Evolutionary conservation across 1,140 invertebrate species (phyloP).

Genomic region (Drosophila ogumai): DNA sequence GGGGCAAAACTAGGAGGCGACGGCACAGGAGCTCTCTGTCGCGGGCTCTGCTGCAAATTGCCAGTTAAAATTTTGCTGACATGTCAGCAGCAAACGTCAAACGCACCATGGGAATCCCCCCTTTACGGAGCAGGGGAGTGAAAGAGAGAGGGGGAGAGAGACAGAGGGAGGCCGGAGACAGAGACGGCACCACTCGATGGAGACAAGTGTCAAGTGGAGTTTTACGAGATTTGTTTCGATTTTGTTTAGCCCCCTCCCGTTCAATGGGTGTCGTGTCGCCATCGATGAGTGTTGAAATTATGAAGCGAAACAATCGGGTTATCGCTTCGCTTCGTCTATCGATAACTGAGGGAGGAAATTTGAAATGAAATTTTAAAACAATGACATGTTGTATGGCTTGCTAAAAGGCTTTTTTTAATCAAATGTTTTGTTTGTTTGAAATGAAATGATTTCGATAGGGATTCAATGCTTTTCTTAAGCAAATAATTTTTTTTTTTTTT

Average conservation of each 20-base stretch:
- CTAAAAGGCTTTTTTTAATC: too few species aligned
- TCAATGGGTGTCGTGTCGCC: conserved; percentile 19
- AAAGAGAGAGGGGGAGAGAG: background rate
- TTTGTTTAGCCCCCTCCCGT: conserved; percentile 14
- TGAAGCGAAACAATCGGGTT: conserved; percentile 19
- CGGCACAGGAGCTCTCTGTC: conserved; percentile 35
- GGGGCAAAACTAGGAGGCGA: conserved; percentile 11
- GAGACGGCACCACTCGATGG: conserved; percentile 16
- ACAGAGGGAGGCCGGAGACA: background rate
- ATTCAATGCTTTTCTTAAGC: too few species aligned
- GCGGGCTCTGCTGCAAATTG: conserved; percentile 71
- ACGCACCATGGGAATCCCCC: conserved; percentile 34
- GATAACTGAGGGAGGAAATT: background rate
- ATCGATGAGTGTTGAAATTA: conserved; percentile 29
- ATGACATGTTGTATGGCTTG: background rate
- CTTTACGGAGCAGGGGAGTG: background rate
- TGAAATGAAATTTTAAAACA: background rate
- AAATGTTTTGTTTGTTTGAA: background rate
- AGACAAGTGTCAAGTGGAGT: conserved; percentile 49
- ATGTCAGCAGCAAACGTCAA: conserved; percentile 72
- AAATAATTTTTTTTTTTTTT: background rate
- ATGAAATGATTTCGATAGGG: background rate
- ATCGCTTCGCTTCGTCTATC: conserved; percentile 29
- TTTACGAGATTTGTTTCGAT: conserved; percentile 50
- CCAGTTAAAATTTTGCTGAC: conserved; percentile 78